Evolutionary conservation across 2,113 vertebrate species (phyloP).

Genomic region (Polypterus senegalus): DNA sequence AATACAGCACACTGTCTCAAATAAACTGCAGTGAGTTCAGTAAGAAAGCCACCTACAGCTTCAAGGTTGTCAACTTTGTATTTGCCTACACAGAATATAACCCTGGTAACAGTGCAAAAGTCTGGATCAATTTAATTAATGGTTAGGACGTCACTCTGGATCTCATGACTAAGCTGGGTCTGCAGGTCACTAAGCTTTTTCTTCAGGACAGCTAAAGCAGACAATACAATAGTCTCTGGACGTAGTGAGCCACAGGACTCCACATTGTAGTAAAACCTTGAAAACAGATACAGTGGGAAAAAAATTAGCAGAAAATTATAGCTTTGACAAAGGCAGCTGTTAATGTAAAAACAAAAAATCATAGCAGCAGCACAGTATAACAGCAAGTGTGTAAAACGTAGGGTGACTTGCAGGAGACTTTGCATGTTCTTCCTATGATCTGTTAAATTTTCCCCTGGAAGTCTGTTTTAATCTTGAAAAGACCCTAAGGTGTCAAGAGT

Average conservation of each 20-base stretch:
- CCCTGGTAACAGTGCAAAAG: no score
- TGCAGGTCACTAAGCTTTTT: conserved; percentile 94
- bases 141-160: conserved; percentile 89
- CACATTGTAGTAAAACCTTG: conserved; percentile 94
- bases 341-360: background rate
- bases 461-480: no score
- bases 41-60: no score
- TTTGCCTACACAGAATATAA: no score
- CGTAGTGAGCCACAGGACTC: conserved; percentile 90
- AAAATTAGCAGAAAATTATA: background rate
- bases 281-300: conserved; percentile 1
- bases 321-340: background rate
- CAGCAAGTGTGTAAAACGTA: no score
- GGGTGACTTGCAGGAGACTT: no score
- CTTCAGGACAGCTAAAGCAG: conserved; percentile 79
- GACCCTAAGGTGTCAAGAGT: no score
- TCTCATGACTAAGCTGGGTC: conserved; percentile 91
- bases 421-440: no score
- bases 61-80: no score
- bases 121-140: conserved; percentile 59
- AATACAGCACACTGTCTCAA: no score
- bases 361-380: background rate
- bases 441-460: no score
- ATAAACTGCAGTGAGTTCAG: no score
- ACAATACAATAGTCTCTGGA: conserved; percentile 89